Base-by-base conservation (phyloP, 2,113 vertebrate genomes). In the Chaetops frenatus region DNA sequence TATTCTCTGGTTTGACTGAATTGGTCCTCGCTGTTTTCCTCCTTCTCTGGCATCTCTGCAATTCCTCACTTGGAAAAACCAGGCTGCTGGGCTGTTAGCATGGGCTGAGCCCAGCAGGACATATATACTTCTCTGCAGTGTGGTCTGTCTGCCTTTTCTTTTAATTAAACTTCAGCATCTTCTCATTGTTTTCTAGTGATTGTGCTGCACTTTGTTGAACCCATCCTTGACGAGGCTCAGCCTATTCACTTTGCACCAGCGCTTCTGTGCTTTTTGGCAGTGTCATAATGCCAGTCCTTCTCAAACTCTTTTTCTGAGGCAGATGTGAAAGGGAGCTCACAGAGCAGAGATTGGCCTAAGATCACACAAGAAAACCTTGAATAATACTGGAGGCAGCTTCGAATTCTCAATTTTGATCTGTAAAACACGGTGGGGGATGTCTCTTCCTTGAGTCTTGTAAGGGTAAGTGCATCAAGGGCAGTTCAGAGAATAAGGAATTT, bases 381-480 rank as follows among this genome's bases (percentile, higher is more conserved):
- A 16, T 28, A 61, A 24, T 36, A 33, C 13, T 19, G 36, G 53
- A 90, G 33, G 50, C 47, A 76, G 42, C 70, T 66, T 57, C 87
- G 74, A 87, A 73, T 82, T 67, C 81, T 87, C 45, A 44, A 4
- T 61, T 87, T 61, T 50, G 17, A 62, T 67, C n/a, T 65, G 45
- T 50, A 48, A 65, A 64, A 57, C 3, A 0, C 5, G 9, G 3
- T 7, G 3, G 6, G 9, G 8, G 3, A 19, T 2, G 5, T 61
- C 14, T 29, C 27, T 57, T 78, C 48, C 22, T 66, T 91, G 22
- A 28, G 51, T 62, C 23, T 40, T 50, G 1, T 33, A 22, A 54
- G 40, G 35, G 10, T 74, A 44, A 73, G 23, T 72, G 9, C 36
- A 40, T 85, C 21, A 22, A 24, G 69, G 15, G 24, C 11, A 18